These are phyloP conservation scores for Catharus bicknelli DNA, from an alignment of 2,113 vertebrate genomes.

Conservation along the genomic window DNA sequence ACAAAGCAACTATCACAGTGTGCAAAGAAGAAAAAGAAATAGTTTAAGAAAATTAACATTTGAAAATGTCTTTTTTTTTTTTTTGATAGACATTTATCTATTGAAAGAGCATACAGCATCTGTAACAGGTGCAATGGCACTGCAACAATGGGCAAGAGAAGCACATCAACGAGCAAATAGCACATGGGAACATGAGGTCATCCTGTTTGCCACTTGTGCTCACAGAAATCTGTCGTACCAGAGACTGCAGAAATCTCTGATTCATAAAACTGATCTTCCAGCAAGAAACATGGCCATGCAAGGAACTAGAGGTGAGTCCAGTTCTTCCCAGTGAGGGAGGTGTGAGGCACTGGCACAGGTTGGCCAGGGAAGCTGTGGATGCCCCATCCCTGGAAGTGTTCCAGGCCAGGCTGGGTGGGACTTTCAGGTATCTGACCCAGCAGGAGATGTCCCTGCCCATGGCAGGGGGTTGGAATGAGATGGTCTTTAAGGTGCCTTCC, in stretches of 20 bases:
- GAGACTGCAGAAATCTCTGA: background rate
- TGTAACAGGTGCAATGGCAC: background rate
- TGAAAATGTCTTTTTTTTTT: background rate
- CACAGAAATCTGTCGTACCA: fast-evolving
- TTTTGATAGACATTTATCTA: background rate
- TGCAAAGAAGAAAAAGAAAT: background rate
- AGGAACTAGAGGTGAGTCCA: background rate
- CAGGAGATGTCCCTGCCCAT: background rate
- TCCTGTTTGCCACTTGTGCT: background rate
- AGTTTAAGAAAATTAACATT: background rate
- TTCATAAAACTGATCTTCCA: background rate
- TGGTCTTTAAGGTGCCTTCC: background rate
- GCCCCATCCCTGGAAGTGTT: background rate
- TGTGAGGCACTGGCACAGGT: background rate
- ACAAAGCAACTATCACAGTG: background rate
- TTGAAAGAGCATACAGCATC: background rate
- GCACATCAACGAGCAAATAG: background rate
- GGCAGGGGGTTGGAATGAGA: background rate
- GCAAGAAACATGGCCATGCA: background rate
- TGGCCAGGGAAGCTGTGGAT: background rate
- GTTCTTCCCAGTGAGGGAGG: background rate
- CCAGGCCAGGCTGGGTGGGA: fast-evolving
- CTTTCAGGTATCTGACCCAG: background rate
- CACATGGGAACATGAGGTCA: background rate
- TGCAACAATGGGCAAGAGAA: background rate